A percentile compares a stretch with the other conserved stretches of the same genome.
Conservation (phyloP, 2,113 vertebrate species). For the Oxyruncus cristatus region DNA sequence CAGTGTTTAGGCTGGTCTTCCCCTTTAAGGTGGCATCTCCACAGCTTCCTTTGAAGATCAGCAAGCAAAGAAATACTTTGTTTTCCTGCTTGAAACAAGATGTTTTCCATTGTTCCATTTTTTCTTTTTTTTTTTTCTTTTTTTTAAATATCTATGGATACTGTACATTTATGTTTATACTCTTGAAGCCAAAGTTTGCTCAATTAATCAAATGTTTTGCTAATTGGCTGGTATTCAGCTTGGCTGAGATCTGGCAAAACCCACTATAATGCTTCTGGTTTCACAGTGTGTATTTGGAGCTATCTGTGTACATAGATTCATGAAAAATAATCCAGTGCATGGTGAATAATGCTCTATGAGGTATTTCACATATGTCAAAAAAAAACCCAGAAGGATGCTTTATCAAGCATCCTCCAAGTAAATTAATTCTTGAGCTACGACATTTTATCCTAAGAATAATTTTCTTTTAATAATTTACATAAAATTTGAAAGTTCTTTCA, state of each 20-base stretch:
- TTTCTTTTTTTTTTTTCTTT: accelerated
- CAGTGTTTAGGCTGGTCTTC: background rate
- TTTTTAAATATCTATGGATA: background rate
- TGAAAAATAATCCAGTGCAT: background rate
- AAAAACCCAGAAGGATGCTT: background rate
- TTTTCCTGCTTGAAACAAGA: background rate
- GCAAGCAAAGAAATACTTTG: background rate
- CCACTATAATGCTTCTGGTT: background rate
- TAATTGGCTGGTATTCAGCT: background rate
- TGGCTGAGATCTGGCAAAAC: background rate
- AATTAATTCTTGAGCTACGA: background rate
- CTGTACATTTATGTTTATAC: background rate
- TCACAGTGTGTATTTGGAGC: background rate
- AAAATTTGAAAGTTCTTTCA: background rate
- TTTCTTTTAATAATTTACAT: background rate
- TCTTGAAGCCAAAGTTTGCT: background rate
- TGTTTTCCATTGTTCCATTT: background rate
- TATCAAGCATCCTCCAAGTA: background rate
- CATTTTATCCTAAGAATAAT: background rate
- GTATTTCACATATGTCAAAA: background rate
- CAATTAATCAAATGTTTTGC: background rate
- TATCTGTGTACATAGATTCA: background rate
- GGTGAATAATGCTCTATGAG: background rate
- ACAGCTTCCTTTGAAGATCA: background rate
- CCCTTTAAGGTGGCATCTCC: background rate